Percentiles rank a stretch among this genome's conserved stretches.
phyloP scores from a whole-genome alignment of 2,113 vertebrate genomes.

The Thymallus thymallus region DNA sequence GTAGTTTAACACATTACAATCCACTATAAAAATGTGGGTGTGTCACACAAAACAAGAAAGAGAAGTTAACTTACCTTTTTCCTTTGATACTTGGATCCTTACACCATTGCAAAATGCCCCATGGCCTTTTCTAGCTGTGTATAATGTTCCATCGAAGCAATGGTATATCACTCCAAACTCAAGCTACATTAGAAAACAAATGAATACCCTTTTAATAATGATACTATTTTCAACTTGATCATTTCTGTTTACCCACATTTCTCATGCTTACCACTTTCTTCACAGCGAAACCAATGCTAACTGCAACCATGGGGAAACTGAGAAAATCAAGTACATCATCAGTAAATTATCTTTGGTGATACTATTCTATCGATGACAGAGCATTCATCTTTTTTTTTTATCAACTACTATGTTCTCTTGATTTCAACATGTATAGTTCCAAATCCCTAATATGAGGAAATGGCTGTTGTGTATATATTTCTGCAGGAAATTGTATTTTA shows the following conservation, averaged over 20 bases:
- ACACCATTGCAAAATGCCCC: conserved; percentile 86
- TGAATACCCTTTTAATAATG: neutral
- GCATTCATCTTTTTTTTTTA: too few relatives aligned
- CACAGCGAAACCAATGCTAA: conserved; percentile 88
- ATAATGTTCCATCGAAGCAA: conserved; percentile 84
- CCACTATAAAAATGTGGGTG: neutral
- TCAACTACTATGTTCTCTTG: too few relatives aligned
- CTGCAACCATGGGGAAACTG: conserved; percentile 80
- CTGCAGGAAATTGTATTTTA: conserved; percentile 43
- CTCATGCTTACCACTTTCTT: conserved; percentile 80
- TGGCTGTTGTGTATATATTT: neutral
- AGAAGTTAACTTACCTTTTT: conserved; percentile 76
- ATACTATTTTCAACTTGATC: neutral
- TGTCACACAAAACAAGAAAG: conserved; percentile 39
- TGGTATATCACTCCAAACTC: conserved; percentile 88
- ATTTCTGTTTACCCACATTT: neutral
- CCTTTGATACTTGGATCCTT: conserved; percentile 79
- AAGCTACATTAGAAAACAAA: conserved; percentile 67
- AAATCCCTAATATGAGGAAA: too few relatives aligned
- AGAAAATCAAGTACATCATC: neutral
- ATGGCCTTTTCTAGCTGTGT: conserved; percentile 82
- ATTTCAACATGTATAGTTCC: too few relatives aligned
- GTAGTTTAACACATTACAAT: conserved; percentile 4
- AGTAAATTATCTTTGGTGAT: too few relatives aligned
- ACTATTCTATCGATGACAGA: too few relatives aligned